Conservation (phyloP, 1,140 invertebrate genomes). For the Fopius arisanus region DNA sequence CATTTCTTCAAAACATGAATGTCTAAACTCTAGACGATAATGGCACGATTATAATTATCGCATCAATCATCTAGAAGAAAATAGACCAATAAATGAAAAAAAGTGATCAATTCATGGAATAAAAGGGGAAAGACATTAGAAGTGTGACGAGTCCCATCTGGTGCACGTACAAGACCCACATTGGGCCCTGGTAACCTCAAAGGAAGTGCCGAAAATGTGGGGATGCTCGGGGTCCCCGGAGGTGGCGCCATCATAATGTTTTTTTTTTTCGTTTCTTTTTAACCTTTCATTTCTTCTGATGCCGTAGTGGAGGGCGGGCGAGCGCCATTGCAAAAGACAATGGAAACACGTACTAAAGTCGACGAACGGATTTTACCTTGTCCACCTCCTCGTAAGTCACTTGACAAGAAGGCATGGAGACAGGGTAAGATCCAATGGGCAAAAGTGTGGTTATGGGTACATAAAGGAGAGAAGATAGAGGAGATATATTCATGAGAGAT, state of each 20-base stretch:
- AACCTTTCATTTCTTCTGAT: background rate
- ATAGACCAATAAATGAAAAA: too few species aligned
- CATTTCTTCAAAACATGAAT: too few species aligned
- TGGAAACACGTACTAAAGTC: conserved; percentile 28
- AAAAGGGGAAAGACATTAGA: too few species aligned
- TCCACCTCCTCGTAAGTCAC: conserved; percentile 33
- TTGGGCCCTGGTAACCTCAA: background rate
- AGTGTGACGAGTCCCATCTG: background rate
- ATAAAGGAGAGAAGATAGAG: conserved; percentile 7
- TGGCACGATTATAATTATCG: background rate
- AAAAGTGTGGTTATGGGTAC: conserved; percentile 22
- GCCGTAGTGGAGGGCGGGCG: background rate
- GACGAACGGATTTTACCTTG: conserved; percentile 19
- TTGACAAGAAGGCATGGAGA: conserved; percentile 32
- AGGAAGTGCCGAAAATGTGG: background rate
- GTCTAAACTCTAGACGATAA: too few species aligned
- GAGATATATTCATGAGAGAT: conserved; percentile 28
- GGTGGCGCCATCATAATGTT: background rate
- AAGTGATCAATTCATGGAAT: too few species aligned
- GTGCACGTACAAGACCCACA: background rate
- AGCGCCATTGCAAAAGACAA: conserved; percentile 31
- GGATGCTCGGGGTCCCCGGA: background rate
- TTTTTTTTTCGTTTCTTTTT: background rate
- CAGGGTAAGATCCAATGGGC: conserved; percentile 27
- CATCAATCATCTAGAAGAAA: too few species aligned